A percentile compares a stretch with the other conserved stretches of the same genome.
phyloP scores from a whole-genome alignment of 2,797 vertebrate species.

The Fratercula arctica region DNA sequence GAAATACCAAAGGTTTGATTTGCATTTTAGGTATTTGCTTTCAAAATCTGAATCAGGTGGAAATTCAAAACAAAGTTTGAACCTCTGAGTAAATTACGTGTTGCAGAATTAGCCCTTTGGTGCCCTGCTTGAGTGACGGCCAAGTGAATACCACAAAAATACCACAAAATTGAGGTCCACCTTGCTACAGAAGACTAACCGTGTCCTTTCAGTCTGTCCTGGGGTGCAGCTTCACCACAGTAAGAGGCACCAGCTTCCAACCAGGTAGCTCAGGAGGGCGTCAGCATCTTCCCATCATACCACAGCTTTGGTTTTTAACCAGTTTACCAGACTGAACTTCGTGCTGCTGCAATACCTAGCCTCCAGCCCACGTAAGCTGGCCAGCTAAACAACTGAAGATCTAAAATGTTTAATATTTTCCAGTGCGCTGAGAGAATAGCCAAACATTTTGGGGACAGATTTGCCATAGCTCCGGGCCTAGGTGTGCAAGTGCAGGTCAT shows the following conservation, averaged over 20 bases:
- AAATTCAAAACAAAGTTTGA: not conserved
- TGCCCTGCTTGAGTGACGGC: not conserved
- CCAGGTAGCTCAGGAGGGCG: not conserved
- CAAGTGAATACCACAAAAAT: not conserved
- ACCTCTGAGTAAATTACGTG: not conserved
- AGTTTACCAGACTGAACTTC: not conserved
- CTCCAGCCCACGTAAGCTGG: not conserved
- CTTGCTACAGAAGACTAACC: not conserved
- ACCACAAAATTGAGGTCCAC: not conserved
- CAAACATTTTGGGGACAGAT: not conserved
- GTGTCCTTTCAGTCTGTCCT: not conserved
- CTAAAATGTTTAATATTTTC: not conserved
- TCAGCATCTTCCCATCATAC: not conserved
- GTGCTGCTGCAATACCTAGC: not conserved
- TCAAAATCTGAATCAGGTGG: not conserved
- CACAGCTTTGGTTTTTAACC: not conserved
- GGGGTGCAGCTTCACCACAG: not conserved
- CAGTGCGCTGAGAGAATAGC: not conserved
- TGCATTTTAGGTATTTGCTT: not conserved
- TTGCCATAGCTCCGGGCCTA: not conserved
- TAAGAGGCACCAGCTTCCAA: not conserved
- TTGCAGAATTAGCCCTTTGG: not conserved
- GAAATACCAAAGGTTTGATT: not conserved
- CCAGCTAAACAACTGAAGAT: not conserved
- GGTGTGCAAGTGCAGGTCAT: not conserved